Percentiles rank a stretch among this genome's conserved stretches.
phyloP scores from a whole-genome alignment of 2,113 vertebrate genomes.

The Xerus inauris region DNA sequence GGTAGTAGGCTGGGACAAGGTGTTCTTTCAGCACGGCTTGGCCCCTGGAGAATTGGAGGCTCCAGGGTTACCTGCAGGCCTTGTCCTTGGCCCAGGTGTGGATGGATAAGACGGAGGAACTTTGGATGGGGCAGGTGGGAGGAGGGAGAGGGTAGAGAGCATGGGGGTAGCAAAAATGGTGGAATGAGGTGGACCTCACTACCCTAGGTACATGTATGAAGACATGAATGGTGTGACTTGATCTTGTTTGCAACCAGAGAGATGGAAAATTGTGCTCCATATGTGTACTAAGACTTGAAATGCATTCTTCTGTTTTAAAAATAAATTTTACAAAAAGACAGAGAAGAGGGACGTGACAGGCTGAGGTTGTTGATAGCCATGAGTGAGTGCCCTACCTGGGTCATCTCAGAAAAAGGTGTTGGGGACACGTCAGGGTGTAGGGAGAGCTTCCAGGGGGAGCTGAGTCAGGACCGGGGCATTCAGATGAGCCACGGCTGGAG shows the following conservation, averaged over 20 bases:
- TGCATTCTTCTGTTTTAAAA: no score
- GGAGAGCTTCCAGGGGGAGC: fast-evolving
- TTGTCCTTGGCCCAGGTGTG: not conserved
- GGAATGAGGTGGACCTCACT: no score
- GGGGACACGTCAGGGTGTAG: not conserved
- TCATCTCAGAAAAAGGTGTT: not conserved
- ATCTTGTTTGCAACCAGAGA: no score
- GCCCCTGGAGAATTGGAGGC: not conserved
- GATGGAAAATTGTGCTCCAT: no score
- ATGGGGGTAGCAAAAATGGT: no score
- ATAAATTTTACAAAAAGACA: no score
- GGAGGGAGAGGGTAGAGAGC: no score
- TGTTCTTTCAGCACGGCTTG: not conserved
- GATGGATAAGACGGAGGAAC: not conserved
- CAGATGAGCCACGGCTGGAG: not conserved
- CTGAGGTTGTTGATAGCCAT: not conserved
- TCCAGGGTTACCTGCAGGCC: not conserved
- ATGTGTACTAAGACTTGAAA: no score
- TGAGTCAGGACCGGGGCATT: not conserved
- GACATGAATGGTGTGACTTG: no score
- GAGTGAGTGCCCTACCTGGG: not conserved
- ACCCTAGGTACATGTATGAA: no score
- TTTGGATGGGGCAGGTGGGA: no score
- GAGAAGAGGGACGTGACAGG: not conserved
- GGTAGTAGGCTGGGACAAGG: not conserved